Evolutionary conservation across 2,888 invertebrate species (phyloP), one percentile per base, ranked within the genome.

Genomic region (Epirrhoe alternata): DNA sequence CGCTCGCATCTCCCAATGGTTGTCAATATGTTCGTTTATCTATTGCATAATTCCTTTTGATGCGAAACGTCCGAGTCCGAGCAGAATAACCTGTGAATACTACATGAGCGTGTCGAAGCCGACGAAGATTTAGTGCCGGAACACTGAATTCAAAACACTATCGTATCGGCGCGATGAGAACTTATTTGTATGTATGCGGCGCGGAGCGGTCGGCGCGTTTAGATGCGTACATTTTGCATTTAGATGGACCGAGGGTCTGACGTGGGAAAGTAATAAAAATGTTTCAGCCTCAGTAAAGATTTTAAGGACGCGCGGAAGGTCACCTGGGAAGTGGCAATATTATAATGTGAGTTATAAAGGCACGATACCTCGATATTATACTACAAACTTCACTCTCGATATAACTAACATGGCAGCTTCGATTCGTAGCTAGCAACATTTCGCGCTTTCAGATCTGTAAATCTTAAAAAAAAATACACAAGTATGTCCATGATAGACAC

Each of bases 51-150:
- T 77, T 75, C 72, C 51, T 51, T 61, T 61, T 67, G 76, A 75
- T 63, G 62, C 55, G 31, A 45, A 65, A 66, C 58, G 60, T 24
- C 24, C 24, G 24, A 24, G 61, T 53, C 35, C 60, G 71, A 52
- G 61, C 66, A 66, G 65, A 72, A 75, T 76, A 72, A 69, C 63
- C 71, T 69, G 74, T 77, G 77, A 79, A 82, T 82, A 78, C 74
- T 75, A 72, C 77, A 79, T 74, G 77, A 75, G 70, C 71, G 66
- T 70, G 71, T 71, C 70, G 72, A 64, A 55, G 74, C 71, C 74
- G 73, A 70, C 71, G 65, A 69, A 79, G 74, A 72, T 75, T 78
- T 74, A 79, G 74, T 62, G 71, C 70, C 71, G 68, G 68, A 71
- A 75, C 74, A 73, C 72, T 74, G 74, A 77, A 77, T 79, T 73